These are phyloP conservation scores for Pollachius pollachius DNA, from an alignment of 2,113 vertebrate genomes.

Conservation along the genomic window DNA sequence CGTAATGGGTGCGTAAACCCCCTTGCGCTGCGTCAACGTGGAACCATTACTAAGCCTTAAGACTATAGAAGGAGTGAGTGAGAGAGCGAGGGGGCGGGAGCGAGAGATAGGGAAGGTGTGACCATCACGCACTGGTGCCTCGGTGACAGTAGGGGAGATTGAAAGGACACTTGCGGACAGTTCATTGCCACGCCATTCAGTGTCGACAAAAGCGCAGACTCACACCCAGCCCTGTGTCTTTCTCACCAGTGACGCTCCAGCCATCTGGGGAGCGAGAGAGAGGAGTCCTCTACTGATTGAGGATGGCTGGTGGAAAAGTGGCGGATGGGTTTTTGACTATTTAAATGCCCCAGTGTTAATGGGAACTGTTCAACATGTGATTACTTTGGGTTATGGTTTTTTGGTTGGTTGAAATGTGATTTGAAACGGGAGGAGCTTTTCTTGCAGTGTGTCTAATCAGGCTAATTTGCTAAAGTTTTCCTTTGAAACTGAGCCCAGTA, in stretches of 20 bases:
- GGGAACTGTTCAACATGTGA: not conserved
- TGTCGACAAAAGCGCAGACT: not conserved
- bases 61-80: too few relatives aligned
- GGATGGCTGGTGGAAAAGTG: not conserved
- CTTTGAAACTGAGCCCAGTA: conserved; percentile 23
- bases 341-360: conserved; percentile 5
- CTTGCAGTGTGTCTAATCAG: conserved; percentile 29
- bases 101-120: too few relatives aligned
- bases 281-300: not conserved
- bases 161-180: conserved; percentile 34
- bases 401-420: conserved; percentile 31
- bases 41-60: too few relatives aligned
- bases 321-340: not conserved
- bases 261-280: not conserved
- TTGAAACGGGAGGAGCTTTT: conserved; percentile 7
- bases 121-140: too few relatives aligned
- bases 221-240: too few relatives aligned
- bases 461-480: conserved; percentile 23
- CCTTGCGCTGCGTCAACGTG: too few relatives aligned
- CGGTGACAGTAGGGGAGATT: conserved; percentile 30
- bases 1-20: too few relatives aligned
- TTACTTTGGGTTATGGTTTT: conserved; percentile 5
- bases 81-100: not conserved
- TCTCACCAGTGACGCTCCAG: not conserved
- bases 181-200: conserved; percentile 28